These are phyloP conservation scores for Caenorhabditis afra DNA, from an alignment of 2,888 invertebrate species.

Conservation along the genomic window DNA sequence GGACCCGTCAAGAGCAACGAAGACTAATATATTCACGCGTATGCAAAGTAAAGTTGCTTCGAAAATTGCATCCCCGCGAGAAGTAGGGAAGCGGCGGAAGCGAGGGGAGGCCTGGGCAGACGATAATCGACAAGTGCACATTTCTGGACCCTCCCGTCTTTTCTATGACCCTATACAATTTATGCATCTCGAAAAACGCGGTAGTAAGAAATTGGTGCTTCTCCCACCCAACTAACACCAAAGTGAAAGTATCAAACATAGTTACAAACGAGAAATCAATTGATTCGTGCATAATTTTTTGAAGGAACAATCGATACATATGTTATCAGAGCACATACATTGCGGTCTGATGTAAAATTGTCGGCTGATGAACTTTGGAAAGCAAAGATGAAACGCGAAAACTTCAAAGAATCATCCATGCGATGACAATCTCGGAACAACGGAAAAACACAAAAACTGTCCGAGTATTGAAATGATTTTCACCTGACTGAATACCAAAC, in stretches of 20 bases:
- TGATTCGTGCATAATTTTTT: too few species aligned
- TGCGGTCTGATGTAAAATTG: too few species aligned
- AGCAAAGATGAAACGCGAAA: background rate
- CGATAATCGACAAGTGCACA: conserved; percentile 51
- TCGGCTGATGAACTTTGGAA: background rate
- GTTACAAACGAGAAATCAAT: too few species aligned
- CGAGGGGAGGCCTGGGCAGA: conserved; percentile 11
- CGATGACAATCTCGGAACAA: too few species aligned
- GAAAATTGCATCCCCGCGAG: conserved; percentile 39
- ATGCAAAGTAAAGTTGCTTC: conserved; percentile 55
- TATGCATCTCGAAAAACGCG: conserved; percentile 31
- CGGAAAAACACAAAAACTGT: too few species aligned
- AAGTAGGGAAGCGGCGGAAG: background rate
- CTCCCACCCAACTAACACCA: conserved; percentile 2
- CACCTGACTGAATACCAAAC: too few species aligned
- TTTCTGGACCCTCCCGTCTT: conserved; percentile 32
- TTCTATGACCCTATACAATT: conserved; percentile 34
- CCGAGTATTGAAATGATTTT: too few species aligned
- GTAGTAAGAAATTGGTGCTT: conserved; percentile 13
- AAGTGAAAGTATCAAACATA: background rate
- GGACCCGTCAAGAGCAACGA: conserved; percentile 42
- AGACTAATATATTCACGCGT: conserved; percentile 53
- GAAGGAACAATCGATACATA: too few species aligned
- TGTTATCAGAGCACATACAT: too few species aligned
- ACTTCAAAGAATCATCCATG: too few species aligned